phyloP scores from a whole-genome alignment of 2,888 invertebrate species.

The Melipona bicolor region DNA sequence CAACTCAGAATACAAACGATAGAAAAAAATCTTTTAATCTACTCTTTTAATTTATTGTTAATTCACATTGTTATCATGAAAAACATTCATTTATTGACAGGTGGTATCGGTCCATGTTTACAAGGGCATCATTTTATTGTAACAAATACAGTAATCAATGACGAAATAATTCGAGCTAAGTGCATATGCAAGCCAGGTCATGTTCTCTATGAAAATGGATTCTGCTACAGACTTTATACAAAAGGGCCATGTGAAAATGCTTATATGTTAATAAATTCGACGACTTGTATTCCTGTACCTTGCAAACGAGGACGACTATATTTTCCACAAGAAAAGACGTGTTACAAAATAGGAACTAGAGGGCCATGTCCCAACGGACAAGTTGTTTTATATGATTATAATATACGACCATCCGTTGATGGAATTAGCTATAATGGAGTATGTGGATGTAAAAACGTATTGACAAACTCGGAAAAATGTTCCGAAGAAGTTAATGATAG shows the following conservation, averaged over 20 bases:
- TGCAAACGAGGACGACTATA: slow-evolving; percentile 91
- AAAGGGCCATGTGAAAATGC: slow-evolving; percentile 90
- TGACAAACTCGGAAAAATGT: slow-evolving; percentile 79
- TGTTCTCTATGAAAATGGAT: slow-evolving; percentile 87
- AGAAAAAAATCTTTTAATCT: background rate
- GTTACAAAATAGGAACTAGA: slow-evolving; percentile 91
- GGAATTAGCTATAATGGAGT: slow-evolving; percentile 93
- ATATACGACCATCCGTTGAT: slow-evolving; percentile 90
- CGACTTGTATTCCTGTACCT: slow-evolving; percentile 89
- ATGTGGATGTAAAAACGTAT: slow-evolving; percentile 88
- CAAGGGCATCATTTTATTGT: slow-evolving; percentile 90
- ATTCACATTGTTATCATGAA: slow-evolving; percentile 39
- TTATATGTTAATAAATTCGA: slow-evolving; percentile 89
- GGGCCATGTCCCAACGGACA: slow-evolving; percentile 91
- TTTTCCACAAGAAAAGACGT: slow-evolving; percentile 89
- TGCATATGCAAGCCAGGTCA: slow-evolving; percentile 90
- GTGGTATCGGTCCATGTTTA: slow-evolving; percentile 90
- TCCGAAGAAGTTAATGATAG: slow-evolving; percentile 81
- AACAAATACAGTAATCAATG: slow-evolving; percentile 48
- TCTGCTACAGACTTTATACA: slow-evolving; percentile 92
- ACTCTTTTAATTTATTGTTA: background rate
- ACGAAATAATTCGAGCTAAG: slow-evolving; percentile 84
- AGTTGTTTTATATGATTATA: slow-evolving; percentile 92
- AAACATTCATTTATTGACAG: slow-evolving; percentile 82
- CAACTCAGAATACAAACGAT: no score